These are phyloP conservation scores for Podarcis raffonei DNA, from an alignment of 2,113 vertebrate genomes.

Conservation along the genomic window DNA sequence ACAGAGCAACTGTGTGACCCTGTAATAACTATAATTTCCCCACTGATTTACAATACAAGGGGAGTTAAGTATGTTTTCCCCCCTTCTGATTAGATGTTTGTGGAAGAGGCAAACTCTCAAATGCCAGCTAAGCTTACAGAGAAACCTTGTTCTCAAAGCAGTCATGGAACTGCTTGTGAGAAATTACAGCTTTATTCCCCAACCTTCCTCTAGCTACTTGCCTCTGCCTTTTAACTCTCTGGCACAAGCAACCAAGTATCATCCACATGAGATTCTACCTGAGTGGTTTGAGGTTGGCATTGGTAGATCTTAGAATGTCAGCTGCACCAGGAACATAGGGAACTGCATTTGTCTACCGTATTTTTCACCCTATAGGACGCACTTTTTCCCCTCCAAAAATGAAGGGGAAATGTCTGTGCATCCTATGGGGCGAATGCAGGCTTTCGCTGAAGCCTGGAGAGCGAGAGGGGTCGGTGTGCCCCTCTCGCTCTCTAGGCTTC, in stretches of 20 bases:
- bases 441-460: too few species aligned
- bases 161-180: not conserved
- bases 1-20: not conserved
- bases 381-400: too few species aligned
- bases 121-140: not conserved
- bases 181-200: not conserved
- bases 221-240: not conserved
- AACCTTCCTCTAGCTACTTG: not conserved
- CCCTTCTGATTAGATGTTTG: constrained; percentile 4
- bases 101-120: not conserved
- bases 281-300: not conserved
- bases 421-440: too few species aligned
- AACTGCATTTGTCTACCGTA: too few species aligned
- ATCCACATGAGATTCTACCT: not conserved
- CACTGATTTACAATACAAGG: not conserved
- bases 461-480: too few species aligned
- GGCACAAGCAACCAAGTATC: not conserved
- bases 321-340: too few species aligned
- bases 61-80: not conserved
- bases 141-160: not conserved
- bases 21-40: constrained; percentile 10
- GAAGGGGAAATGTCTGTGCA: too few species aligned
- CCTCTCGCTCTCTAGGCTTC: too few species aligned
- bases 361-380: too few species aligned
- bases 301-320: not conserved